These are phyloP conservation scores for Fregata magnificens DNA, from an alignment of 2,113 vertebrate species.

Conservation along the genomic window DNA sequence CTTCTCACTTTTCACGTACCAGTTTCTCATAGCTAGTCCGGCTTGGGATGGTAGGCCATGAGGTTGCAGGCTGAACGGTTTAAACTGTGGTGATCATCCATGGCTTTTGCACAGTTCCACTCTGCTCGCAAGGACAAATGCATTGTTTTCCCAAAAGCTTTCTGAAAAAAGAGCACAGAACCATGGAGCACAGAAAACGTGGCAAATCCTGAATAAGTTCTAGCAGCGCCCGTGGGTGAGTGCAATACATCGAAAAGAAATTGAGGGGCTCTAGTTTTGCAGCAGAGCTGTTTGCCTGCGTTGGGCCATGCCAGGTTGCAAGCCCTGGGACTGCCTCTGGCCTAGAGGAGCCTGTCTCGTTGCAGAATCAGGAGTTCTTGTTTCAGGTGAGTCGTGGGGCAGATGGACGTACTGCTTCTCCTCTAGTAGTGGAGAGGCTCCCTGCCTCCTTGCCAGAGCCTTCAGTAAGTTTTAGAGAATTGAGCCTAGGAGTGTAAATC, in stretches of 20 bases:
- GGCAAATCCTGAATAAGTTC: neutral
- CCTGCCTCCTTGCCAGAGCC: neutral
- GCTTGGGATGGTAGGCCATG: neutral
- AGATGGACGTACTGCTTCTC: neutral
- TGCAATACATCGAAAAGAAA: neutral
- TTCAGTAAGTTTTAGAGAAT: neutral
- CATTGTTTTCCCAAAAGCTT: neutral
- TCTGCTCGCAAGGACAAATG: neutral
- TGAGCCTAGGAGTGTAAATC: neutral
- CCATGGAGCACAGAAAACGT: neutral
- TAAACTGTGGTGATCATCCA: neutral
- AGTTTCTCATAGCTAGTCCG: neutral
- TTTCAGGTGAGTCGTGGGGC: neutral
- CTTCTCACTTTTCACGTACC: neutral
- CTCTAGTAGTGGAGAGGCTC: neutral
- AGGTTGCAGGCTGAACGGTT: neutral
- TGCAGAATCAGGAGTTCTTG: neutral
- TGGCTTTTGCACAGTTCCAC: neutral
- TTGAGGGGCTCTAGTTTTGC: neutral
- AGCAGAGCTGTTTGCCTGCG: neutral
- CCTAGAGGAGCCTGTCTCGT: neutral
- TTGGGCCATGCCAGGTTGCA: neutral
- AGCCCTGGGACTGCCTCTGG: neutral
- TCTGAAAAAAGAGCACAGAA: neutral
- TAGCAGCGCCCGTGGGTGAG: neutral